Percentiles rank a stretch among this genome's conserved stretches.
phyloP scores from a whole-genome alignment of 2,888 invertebrate species.

The Sesamia inferens region DNA sequence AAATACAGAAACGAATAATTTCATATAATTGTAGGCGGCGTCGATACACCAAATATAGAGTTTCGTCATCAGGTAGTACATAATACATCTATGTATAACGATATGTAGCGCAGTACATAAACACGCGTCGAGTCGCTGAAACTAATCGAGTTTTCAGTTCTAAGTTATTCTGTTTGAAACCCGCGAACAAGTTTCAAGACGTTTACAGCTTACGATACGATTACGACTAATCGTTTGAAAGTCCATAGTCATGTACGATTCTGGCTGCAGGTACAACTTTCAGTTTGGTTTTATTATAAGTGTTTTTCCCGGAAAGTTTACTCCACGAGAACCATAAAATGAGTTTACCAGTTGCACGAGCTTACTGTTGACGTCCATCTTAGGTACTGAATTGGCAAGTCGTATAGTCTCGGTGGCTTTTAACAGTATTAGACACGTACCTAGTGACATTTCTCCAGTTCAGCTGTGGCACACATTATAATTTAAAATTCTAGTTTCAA shows the following conservation, averaged over 20 bases:
- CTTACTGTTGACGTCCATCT: neutral
- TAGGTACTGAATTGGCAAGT: neutral
- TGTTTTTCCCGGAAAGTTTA: neutral
- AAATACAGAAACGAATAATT: neutral
- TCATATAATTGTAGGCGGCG: neutral
- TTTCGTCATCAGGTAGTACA: constrained; percentile 27
- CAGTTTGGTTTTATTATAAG: neutral
- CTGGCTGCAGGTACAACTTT: neutral
- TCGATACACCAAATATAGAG: constrained; percentile 35
- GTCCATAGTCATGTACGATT: neutral
- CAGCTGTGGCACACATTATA: neutral
- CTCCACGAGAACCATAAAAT: neutral
- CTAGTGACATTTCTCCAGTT: neutral
- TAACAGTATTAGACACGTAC: neutral
- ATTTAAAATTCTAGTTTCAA: neutral
- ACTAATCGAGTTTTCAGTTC: constrained; percentile 85
- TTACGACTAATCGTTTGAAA: neutral
- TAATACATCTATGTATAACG: constrained; percentile 17
- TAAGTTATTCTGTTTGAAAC: constrained; percentile 85
- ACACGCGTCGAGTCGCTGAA: constrained; percentile 72
- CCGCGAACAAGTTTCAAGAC: constrained; percentile 69
- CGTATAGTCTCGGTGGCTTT: neutral
- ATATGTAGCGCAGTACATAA: constrained; percentile 54
- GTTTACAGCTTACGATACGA: constrained; percentile 65
- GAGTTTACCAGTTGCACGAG: neutral